Evolutionary conservation across 2,797 vertebrate species (phyloP).

Genomic region (Manis crassicaudata): DNA sequence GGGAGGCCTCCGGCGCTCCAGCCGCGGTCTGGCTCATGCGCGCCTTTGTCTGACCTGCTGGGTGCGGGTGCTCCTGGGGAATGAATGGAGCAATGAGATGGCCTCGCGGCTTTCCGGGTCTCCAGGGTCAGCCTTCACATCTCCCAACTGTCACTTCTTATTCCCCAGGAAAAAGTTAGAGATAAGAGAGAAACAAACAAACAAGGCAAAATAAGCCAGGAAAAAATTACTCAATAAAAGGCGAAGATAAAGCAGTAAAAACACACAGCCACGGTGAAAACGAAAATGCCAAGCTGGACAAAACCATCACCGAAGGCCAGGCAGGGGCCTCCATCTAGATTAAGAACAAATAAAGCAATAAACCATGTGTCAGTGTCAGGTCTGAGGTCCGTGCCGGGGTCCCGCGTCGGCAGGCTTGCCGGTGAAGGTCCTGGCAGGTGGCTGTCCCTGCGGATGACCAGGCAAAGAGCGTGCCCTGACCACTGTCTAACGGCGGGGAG

Average conservation of each 20-base stretch:
- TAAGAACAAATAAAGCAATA: conserved; percentile 61
- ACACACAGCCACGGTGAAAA: background rate
- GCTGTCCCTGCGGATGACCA: background rate
- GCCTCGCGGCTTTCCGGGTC: background rate
- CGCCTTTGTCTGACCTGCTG: too few relatives aligned
- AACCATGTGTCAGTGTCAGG: conserved; percentile 19
- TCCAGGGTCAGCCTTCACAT: background rate
- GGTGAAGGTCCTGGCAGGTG: background rate
- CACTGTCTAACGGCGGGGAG: rapidly evolving
- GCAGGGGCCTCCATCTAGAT: background rate
- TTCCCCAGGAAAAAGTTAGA: conserved; percentile 18
- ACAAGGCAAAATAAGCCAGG: conserved; percentile 6
- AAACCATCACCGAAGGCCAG: conserved; percentile 10
- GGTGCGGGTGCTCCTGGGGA: background rate
- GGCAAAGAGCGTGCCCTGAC: rapidly evolving
- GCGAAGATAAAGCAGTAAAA: conserved; percentile 64
- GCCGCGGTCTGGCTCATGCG: too few relatives aligned
- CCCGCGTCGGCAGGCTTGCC: background rate
- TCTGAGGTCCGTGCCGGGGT: rapidly evolving
- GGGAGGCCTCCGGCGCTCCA: too few relatives aligned
- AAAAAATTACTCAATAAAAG: conserved; percentile 64
- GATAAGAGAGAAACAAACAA: conserved; percentile 33
- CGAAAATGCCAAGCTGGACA: background rate
- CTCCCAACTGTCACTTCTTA: background rate
- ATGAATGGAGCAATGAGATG: background rate